These are phyloP conservation scores for Halichondria panicea DNA, from an alignment of 37 sponge, comb jelly and placozoan genomes.

Conservation along the genomic window DNA sequence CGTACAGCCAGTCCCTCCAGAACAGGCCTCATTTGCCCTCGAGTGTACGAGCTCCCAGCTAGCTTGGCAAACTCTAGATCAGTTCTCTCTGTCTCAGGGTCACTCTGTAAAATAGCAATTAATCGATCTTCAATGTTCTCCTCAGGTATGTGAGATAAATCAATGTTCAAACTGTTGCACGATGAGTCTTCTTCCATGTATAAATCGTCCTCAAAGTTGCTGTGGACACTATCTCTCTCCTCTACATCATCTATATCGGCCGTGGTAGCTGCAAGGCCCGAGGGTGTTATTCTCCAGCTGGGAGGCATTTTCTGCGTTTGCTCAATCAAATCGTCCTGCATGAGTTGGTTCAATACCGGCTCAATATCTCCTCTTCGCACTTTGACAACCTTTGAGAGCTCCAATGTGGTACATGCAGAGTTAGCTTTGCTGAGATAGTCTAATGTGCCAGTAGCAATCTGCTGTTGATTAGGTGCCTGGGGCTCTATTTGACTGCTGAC, in stretches of 20 bases:
- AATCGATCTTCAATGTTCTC: constrained; percentile 14
- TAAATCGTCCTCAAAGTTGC: background rate
- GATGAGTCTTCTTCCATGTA: background rate
- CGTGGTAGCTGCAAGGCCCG: background rate
- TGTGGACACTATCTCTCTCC: background rate
- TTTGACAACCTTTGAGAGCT: too few relatives aligned
- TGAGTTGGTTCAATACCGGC: too few relatives aligned
- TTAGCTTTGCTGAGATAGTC: too few relatives aligned
- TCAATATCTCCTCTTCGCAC: too few relatives aligned
- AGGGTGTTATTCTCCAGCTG: background rate
- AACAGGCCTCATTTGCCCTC: constrained; percentile 1
- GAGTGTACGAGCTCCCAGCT: background rate
- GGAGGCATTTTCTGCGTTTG: background rate
- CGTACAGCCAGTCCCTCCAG: constrained; percentile 7
- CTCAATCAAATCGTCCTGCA: too few relatives aligned
- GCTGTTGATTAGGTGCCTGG: too few relatives aligned
- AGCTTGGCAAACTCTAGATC: constrained; percentile 6
- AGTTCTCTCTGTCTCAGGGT: background rate
- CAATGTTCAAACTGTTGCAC: background rate
- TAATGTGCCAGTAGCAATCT: too few relatives aligned
- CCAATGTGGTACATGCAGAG: too few relatives aligned
- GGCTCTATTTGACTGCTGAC: too few relatives aligned
- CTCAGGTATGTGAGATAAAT: constrained; percentile 23
- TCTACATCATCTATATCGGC: background rate
- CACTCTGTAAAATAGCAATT: background rate